Evolutionary conservation across 2,888 invertebrate genomes (phyloP).

Genomic region (Pegoplata infirma): DNA sequence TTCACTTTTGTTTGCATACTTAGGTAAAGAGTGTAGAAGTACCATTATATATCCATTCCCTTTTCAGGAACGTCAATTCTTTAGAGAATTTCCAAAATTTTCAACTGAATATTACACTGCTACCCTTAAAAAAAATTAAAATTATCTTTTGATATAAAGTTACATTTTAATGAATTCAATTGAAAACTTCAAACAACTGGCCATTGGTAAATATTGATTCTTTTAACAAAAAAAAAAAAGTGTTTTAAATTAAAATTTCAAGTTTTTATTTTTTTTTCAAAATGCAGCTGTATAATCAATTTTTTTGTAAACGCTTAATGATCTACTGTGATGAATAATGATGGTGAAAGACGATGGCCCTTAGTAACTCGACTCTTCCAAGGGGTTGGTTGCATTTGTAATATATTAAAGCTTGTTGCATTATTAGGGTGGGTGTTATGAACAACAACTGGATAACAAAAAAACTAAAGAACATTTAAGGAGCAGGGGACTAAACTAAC

Average conservation of each 20-base stretch:
- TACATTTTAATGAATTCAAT: conserved; percentile 18
- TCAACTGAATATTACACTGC: too few relatives aligned
- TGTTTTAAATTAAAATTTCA: conserved; percentile 41
- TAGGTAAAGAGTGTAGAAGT: too few relatives aligned
- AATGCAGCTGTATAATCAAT: conserved; percentile 43
- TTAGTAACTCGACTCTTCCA: neutral
- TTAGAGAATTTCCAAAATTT: too few relatives aligned
- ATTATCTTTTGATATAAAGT: neutral
- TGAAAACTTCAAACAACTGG: neutral
- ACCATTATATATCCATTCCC: too few relatives aligned
- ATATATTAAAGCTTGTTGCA: neutral
- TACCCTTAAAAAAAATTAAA: too few relatives aligned
- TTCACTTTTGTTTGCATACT: too few relatives aligned
- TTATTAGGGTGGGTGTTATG: neutral
- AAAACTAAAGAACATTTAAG: too few relatives aligned
- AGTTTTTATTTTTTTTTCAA: conserved; percentile 15
- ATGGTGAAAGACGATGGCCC: neutral
- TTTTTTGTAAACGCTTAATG: conserved; percentile 26
- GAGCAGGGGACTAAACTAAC: conserved; percentile 41
- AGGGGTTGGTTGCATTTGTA: conserved; percentile 17
- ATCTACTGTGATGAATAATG: conserved; percentile 21
- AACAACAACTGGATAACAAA: conserved; percentile 2
- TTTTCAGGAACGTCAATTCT: too few relatives aligned
- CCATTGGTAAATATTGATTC: conserved; percentile 36
- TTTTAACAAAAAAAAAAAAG: neutral